These are phyloP conservation scores for Calosoma granatense DNA, from an alignment of 1,140 invertebrate genomes.

Conservation along the genomic window DNA sequence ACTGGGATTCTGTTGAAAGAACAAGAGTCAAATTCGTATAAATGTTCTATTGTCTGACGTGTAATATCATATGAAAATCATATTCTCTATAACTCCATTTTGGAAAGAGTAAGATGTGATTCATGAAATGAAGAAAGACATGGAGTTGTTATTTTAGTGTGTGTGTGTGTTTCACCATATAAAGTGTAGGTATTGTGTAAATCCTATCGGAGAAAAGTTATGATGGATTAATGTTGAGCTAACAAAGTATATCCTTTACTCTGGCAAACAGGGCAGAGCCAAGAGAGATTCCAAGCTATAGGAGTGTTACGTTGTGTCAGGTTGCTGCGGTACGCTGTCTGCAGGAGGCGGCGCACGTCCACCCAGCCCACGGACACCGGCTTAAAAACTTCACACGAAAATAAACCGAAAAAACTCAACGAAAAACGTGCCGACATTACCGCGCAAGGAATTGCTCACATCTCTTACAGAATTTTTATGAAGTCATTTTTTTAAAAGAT, in stretches of 20 bases:
- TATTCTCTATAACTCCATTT: no score
- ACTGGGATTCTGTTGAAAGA: no score
- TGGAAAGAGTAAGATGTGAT: no score
- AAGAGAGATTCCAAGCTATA: not conserved
- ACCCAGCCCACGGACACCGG: not conserved
- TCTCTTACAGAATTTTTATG: not conserved
- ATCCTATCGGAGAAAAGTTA: conserved; percentile 2
- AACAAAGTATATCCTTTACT: conserved; percentile 9
- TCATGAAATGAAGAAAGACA: no score
- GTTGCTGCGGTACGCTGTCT: not conserved
- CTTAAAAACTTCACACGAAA: not conserved
- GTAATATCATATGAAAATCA: no score
- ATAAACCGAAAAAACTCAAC: not conserved
- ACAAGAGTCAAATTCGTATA: no score
- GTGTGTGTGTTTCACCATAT: not conserved
- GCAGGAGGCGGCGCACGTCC: not conserved
- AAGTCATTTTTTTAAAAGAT: not conserved
- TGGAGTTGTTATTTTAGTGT: no score
- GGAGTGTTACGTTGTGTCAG: not conserved
- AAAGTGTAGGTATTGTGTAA: not conserved
- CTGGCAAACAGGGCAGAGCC: not conserved
- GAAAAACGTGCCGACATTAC: not conserved
- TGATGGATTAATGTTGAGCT: not conserved
- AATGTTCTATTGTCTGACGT: no score
- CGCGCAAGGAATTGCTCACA: not conserved